Base-by-base conservation (phyloP, 64 coral and sea anemone genomes). In the Stichodactyla mertensii region DNA sequence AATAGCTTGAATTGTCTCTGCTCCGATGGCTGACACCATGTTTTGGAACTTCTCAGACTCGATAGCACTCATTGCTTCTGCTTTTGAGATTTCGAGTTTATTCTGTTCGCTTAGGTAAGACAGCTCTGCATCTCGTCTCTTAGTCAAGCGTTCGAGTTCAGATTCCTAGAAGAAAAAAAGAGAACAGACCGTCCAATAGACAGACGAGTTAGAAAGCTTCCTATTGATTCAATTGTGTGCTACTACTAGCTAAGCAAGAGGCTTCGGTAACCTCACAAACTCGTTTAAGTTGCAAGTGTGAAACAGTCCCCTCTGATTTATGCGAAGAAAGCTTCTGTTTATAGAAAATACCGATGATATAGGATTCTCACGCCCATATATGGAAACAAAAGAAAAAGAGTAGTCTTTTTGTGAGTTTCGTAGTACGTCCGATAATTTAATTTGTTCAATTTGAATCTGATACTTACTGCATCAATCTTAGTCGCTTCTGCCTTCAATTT, bases 1-100 rank as follows among this genome's bases (percentile, higher is more conserved):
- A 86, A 98, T 98, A 52, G 96, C 96, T 84, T 98, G 93, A 78
- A 98, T 95, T 51, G 96, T 98, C 52, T 98, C 96, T 77, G 96
- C 90, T 62, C 96, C 96, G 82, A 98, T 95, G 16, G 96, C 86
- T 55, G 89, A 92, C 71, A 98, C 96, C 96, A 95, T 95, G 77
- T 98, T 95, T 83, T 95, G 85, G 88, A 98, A 98, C 60, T 94
- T 98, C 8, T 98, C 96, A 52, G 84, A 88, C 14, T 98, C 96
- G 79, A 98, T 98, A 74, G 36, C 74, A 11, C 90, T 70, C 92
- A 98, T 89, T 58, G 92, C 92, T 56, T 94, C 93, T 4, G 93
- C 83, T 19, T 95, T 94, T 16, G 87, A 80, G 13, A 98, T 92
- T 57, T 98, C 93, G 28, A 98, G 85, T 18, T 89, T 77, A 80